Conservation (phyloP, 2,113 vertebrate genomes). For the Sphaerodactylus townsendi region DNA sequence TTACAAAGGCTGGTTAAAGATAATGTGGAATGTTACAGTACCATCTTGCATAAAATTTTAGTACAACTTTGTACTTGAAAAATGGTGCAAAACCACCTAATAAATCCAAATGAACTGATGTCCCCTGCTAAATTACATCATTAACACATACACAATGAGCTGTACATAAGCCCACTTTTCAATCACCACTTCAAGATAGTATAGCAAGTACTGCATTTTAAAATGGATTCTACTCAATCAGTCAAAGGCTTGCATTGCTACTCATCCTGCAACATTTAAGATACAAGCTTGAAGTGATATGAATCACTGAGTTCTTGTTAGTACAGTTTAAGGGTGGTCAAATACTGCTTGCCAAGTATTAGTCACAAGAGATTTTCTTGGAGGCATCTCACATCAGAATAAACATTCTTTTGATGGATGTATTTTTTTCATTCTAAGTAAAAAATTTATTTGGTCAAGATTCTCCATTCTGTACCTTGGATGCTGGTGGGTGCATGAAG, state of each 20-base stretch:
- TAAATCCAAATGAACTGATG: slow-evolving; percentile 79
- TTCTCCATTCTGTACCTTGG: slow-evolving; percentile 96
- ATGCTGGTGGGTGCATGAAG: slow-evolving; percentile 96
- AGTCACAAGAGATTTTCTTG: slow-evolving; percentile 68
- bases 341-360: slow-evolving; percentile 69
- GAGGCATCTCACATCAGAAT: slow-evolving; percentile 62
- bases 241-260: slow-evolving; percentile 70
- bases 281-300: slow-evolving; percentile 57
- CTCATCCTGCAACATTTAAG: slow-evolving; percentile 68
- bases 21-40: slow-evolving; percentile 99
- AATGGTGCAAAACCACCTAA: slow-evolving; percentile 84
- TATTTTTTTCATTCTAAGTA: slow-evolving; percentile 67
- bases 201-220: slow-evolving; percentile 75
- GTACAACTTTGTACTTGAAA: slow-evolving; percentile 85
- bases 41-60: slow-evolving; percentile 96
- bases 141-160: slow-evolving; percentile 89
- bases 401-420: slow-evolving; percentile 59
- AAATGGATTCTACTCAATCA: slow-evolving; percentile 75
- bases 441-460: slow-evolving; percentile 81
- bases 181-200: slow-evolving; percentile 78
- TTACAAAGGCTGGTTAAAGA: slow-evolving; percentile 89
- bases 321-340: slow-evolving; percentile 72
- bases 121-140: slow-evolving; percentile 82
- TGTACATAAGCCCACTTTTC: slow-evolving; percentile 87
- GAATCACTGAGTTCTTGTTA: slow-evolving; percentile 69